Evolutionary conservation across 2,797 vertebrate species (phyloP), one percentile per base, ranked within the genome.

Genomic region (Epinephelus coioides): DNA sequence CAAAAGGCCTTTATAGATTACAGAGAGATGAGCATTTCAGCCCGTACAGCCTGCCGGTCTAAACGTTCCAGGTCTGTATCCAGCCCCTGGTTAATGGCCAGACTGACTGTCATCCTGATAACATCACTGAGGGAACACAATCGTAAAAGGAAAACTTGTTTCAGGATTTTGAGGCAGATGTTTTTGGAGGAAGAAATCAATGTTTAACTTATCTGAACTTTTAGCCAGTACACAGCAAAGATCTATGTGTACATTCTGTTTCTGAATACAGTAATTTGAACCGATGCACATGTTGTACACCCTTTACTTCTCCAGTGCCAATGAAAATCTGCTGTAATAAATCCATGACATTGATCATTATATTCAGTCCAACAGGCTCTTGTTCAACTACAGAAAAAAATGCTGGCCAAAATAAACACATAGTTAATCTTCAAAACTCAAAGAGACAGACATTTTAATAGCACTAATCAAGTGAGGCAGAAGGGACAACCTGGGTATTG

Each of bases 11-110:
- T 61, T 64, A 71, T 66, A 74, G 75, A 62, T 70, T 77, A 77
- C 18, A 54, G 61, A 69, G 46, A 79, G 68, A 75, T 2, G 1
- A 69, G 44, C 59, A 21, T 68, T 76, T 70, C 61, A 73, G 74
- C 49, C 70, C 21, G 59, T 15, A 21, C 23, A 59, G 56, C 38
- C 40, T 64, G 47, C 73, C 60, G 72, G 71, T 50, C 49, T 56
- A 34, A 65, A 70, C 73, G 68, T 60, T 47, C 71, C 30, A n/a
- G n/a, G 51, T 81, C 73, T 79, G 68, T 78, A 76, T 90, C 27
- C 63, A 79, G 76, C 76, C 65, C 11, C 75, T 60, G 59, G 70
- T 74, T 88, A 88, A 88, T 78, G 77, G 71, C 50, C 78, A 73
- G 57, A 65, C 69, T 19, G 71, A 56, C 72, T 63, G 69, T 77